Base-by-base conservation (phyloP, 2,113 vertebrate species). In the Callochromis pleurospilus region DNA sequence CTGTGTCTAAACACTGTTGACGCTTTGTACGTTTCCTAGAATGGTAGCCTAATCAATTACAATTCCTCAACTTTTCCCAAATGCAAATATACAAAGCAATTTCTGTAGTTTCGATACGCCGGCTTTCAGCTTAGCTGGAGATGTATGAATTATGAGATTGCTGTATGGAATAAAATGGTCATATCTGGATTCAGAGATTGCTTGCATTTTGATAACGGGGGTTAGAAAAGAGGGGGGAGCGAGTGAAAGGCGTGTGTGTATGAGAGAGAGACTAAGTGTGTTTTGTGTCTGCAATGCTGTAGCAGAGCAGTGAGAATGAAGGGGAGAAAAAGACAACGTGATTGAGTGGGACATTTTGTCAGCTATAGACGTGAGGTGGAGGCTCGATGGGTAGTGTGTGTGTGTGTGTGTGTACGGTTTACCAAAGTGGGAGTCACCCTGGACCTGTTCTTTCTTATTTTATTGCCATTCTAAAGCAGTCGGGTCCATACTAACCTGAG, bases 321-420 rank as follows among this genome's bases (percentile, higher is more conserved):
- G 80, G 77, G 75, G 82, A 86, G 88, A 86, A 90, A 94, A 91
- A 92, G 85, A 83, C 86, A 85, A 89, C 83, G 87, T 93, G 93
- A 95, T 93, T 90, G 94, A 95, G 90, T 91, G 89, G 89, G 86
- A 90, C 92, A 92, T 91, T 91, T 86, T 91, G 90, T 88, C 84
- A 90, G 89, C 89, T 2, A 31, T 80, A 79, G 84, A 94, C 83
- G 79, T 91, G 90, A 92, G 91, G 70, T 65, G 85, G 80, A 84
- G 88, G 21, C n/a, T 10, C 51, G 83, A 83, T 81, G 26, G 79
- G 33, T 17, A 8, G 54, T 73, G 36, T 80, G 79, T 68, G 82
- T 75, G 33, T 8, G 53, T 73, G 42, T 58, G 7, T 31, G 3
- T 58, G 56, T 24, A 42, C 53, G 40, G 6, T 73, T 26, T 33